phyloP scores from a whole-genome alignment of 1,140 invertebrate species.

The Drosophila leontia region DNA sequence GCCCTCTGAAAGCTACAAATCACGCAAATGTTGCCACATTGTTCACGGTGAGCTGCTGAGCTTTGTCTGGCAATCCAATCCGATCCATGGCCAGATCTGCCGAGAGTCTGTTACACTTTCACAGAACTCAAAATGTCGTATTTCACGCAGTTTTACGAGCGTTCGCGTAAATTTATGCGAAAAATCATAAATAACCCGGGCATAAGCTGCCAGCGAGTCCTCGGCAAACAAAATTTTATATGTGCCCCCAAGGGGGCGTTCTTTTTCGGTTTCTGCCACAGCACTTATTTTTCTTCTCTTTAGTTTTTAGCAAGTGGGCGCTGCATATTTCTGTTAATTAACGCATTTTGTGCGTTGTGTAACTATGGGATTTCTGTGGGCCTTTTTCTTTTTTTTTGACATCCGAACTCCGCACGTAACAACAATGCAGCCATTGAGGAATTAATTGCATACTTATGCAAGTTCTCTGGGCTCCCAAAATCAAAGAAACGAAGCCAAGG shows the following conservation, averaged over 20 bases:
- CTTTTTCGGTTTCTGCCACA: constrained; percentile 15
- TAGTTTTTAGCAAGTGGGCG: constrained; percentile 65
- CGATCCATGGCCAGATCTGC: constrained; percentile 7
- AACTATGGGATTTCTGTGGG: constrained; percentile 54
- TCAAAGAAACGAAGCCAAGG: constrained; percentile 58
- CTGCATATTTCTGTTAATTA: constrained; percentile 81
- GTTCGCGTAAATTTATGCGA: constrained; percentile 83
- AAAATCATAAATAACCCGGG: constrained; percentile 75
- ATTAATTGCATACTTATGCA: constrained; percentile 60
- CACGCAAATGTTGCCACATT: constrained; percentile 72
- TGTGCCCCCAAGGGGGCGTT: constrained; percentile 23
- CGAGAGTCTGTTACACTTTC: constrained; percentile 73
- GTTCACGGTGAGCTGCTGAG: constrained; percentile 63
- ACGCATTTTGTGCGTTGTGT: constrained; percentile 73
- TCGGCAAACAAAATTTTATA: constrained; percentile 21
- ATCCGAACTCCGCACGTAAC: constrained; percentile 24
- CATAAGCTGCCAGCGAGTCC: constrained; percentile 23
- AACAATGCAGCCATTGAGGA: constrained; percentile 60
- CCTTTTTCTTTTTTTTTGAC: constrained; percentile 10
- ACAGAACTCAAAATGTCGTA: constrained; percentile 83
- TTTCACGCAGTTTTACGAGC: constrained; percentile 80
- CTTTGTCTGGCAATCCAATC: constrained; percentile 35
- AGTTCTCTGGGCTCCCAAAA: constrained; percentile 49
- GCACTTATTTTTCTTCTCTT: constrained; percentile 1
- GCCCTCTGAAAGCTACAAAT: constrained; percentile 76